These are phyloP conservation scores for Ia io DNA, from an alignment of 2,113 vertebrate species.

Conservation along the genomic window DNA sequence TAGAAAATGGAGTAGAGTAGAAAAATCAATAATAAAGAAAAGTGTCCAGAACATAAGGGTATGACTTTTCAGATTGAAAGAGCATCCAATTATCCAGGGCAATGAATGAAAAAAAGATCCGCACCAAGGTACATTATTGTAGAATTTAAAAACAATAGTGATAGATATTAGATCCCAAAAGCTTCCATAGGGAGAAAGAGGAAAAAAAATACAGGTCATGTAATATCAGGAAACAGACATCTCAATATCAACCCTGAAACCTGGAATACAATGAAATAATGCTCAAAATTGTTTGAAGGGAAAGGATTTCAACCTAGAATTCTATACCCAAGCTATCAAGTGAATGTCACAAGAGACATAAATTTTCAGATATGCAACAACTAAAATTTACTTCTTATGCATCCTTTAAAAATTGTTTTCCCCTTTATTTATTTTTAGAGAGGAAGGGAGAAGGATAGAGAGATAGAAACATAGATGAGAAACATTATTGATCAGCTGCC, in stretches of 20 bases:
- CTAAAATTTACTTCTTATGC: neutral
- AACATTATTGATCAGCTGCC: no score
- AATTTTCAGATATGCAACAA: neutral
- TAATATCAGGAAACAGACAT: neutral
- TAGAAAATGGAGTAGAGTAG: neutral
- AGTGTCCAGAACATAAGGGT: neutral
- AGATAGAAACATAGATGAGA: no score
- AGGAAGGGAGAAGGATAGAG: no score
- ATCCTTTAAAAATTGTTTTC: no score
- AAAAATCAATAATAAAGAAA: conserved; percentile 16
- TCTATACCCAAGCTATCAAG: conserved; percentile 1
- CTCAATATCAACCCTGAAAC: neutral
- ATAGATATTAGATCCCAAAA: neutral
- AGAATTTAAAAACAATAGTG: neutral
- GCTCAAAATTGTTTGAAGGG: neutral
- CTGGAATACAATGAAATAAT: neutral
- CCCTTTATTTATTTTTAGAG: no score
- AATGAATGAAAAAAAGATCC: neutral
- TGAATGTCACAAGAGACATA: neutral
- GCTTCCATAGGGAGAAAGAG: neutral
- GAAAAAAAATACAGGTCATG: neutral
- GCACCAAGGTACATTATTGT: neutral
- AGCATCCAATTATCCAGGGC: neutral
- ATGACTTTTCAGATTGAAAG: conserved; percentile 26
- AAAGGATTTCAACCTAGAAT: conserved; percentile 24